Evolutionary conservation across 2,113 vertebrate species (phyloP), one percentile per base, ranked within the genome.

Genomic region (Oncorhynchus nerka): DNA sequence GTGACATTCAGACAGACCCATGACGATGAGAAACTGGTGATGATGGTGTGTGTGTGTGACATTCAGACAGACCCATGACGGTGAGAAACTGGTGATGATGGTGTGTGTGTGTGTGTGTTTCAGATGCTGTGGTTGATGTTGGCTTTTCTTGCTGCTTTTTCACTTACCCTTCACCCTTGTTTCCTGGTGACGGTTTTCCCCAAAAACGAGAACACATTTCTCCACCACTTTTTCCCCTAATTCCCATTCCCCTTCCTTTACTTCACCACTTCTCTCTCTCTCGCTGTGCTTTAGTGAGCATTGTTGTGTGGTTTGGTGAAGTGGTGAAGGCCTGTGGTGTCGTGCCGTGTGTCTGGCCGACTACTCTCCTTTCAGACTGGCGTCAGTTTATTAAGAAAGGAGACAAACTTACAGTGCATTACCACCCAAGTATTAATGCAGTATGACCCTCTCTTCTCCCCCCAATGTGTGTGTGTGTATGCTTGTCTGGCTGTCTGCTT

Each of bases 251-350:
- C 75, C 75, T 73, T 51, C 12, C 39, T 39, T 45, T 45, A 11
- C 9, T 2, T 45, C 39, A 9, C 8, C 39, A 45, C 39, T 9
- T 11, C 62, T 68, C 57, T 75, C 61, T 59, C 48, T 76, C 28
- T 59, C 57, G 74, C 28, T 80, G 57, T 68, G 62, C 78, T 26
- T 81, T 39, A 68, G 28, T 30, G 67, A n/a, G 32, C 4, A 68
- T 79, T 76, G 81, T 86, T 86, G 69, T 4, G 55, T 77, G 68
- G 68, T 75, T 73, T 65, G 12, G 62, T 4, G 76, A 79, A 65
- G 12, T 82, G 89, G 90, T 93, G 87, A 92, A 91, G 91, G 15
- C 51, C 51, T 55, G 49, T 55, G 49, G 49, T 45, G 92, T 80
- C 69, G 71, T 76, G 66, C 79, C 86, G 85, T 77, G 64, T 80